Base-by-base conservation (phyloP, 2,888 invertebrate species). In the Agriotes lineatus region DNA sequence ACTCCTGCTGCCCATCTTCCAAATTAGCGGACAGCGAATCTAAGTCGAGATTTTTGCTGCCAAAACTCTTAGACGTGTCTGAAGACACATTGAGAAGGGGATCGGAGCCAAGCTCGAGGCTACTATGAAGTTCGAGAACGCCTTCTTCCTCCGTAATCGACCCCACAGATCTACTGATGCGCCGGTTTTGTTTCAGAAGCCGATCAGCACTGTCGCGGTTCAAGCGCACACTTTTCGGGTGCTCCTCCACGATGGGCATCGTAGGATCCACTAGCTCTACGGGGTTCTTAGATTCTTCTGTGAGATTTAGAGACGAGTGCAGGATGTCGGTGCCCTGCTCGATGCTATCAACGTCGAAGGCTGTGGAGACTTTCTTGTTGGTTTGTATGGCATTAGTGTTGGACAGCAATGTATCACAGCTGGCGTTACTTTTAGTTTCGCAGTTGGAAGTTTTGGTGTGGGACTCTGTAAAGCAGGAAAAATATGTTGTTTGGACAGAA, bases 321-420 rank as follows among this genome's bases (percentile, higher is more conserved):
- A 83, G 67, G 30, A 81, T 76, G 76, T 84, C 84, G 19, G 82
- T 81, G 20, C 84, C 84, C 79, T 80, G 79, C 74, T 84, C 84
- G 20, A 84, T 68, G 7, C 16, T 54, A 5, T 44, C 48, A 9
- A 12, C 9, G 7, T 61, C 61, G 4, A 50, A 50, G 1, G 18
- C 20, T 1, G 37, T 20, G 0, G 14, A 1, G 5, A 6, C 16
- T 12, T 25, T 42, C 18, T 18, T 58, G 9, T 33, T 33, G 16
- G 12, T 5, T 48, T 18, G 2, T 12, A 12, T n/a, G 20, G 12
- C 12, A 14, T 0, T 2, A 12, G 4, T 6, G n/a, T 52, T 52
- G 2, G 20, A 20, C 10, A 61, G 30, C 6, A 25, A 2, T n/a
- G 35, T 37, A 37, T 50, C 33, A 59, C 48, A 33, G 22, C 19